Evolutionary conservation across 2,113 vertebrate genomes (phyloP).

Genomic region (Caretta caretta): DNA sequence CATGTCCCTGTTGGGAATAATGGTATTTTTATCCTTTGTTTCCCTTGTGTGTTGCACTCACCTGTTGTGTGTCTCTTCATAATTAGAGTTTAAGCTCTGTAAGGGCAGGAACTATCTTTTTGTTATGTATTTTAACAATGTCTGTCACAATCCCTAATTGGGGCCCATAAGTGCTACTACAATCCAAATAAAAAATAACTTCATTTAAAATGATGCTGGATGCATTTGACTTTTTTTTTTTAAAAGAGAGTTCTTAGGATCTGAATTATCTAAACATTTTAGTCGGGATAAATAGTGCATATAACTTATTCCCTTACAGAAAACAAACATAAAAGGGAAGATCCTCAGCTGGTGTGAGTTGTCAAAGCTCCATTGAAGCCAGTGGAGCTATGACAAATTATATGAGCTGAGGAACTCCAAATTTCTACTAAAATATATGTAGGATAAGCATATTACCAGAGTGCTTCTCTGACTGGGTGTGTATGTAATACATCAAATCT

Average conservation of each 20-base stretch:
- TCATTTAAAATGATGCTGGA: background rate
- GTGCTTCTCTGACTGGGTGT: background rate
- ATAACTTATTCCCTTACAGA: background rate
- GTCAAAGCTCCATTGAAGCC: background rate
- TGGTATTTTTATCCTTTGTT: background rate
- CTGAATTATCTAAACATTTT: background rate
- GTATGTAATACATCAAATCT: background rate
- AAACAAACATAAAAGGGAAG: background rate
- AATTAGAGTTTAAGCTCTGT: background rate
- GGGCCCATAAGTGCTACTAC: background rate
- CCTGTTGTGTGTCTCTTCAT: background rate
- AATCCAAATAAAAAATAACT: background rate
- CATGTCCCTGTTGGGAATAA: background rate
- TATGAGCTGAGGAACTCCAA: background rate
- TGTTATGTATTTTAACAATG: background rate
- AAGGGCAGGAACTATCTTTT: background rate
- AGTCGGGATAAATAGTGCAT: background rate
- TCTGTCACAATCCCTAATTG: background rate
- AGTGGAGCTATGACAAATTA: background rate
- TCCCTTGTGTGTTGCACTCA: background rate
- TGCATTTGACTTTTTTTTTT: background rate
- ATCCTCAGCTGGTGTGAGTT: background rate
- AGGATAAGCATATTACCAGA: background rate
- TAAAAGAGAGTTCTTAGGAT: slow-evolving; percentile 1
- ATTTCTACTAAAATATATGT: background rate